These are phyloP conservation scores for Ceuthmochares aereus DNA, from an alignment of 2,113 vertebrate species.

Conservation along the genomic window DNA sequence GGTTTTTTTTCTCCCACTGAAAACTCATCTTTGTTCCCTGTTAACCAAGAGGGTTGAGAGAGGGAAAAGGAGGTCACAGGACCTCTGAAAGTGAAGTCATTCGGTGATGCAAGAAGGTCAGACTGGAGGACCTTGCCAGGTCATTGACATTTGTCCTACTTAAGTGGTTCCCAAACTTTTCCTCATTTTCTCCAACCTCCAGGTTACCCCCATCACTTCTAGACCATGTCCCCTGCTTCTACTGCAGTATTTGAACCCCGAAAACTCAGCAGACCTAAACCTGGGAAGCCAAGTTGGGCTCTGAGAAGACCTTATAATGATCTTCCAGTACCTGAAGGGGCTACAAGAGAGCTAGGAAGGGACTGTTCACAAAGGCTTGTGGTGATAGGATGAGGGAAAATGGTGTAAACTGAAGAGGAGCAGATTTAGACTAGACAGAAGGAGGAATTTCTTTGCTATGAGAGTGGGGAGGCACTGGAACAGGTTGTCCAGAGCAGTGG, in stretches of 20 bases:
- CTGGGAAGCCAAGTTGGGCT: neutral
- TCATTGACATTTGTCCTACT: neutral
- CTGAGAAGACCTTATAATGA: too few species aligned
- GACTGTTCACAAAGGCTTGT: too few species aligned
- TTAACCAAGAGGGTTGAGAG: neutral
- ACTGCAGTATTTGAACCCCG: neutral
- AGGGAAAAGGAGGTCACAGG: neutral
- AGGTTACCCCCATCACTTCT: neutral
- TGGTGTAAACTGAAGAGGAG: too few species aligned
- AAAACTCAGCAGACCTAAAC: neutral
- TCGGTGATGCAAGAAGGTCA: neutral
- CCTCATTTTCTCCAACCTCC: neutral
- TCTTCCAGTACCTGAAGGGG: too few species aligned
- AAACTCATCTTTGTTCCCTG: neutral
- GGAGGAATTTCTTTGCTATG: too few species aligned
- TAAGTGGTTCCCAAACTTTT: neutral
- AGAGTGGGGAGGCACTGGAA: too few species aligned
- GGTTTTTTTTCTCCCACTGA: neutral
- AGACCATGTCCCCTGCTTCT: neutral
- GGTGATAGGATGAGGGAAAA: too few species aligned
- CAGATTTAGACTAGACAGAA: too few species aligned
- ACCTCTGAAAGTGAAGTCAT: neutral
- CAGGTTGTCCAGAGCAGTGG: too few species aligned
- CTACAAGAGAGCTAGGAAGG: too few species aligned
- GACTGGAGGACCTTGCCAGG: neutral